These are phyloP conservation scores for Cotesia glomerata DNA, from an alignment of 1,140 invertebrate genomes.

Conservation along the genomic window DNA sequence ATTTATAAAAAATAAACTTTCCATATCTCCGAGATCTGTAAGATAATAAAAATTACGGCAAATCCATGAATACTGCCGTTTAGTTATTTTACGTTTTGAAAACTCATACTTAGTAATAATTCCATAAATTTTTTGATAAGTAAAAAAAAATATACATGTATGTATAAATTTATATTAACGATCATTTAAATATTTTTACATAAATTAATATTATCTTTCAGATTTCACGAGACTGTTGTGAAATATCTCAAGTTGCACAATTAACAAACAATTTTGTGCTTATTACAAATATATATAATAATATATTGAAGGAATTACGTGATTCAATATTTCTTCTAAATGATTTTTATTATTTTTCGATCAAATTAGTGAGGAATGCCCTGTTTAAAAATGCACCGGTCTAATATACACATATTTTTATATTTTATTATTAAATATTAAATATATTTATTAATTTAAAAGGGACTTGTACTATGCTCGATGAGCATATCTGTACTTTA, in stretches of 20 bases:
- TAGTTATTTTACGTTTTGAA: too few species aligned
- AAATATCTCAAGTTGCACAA: constrained; percentile 36
- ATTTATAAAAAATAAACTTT: constrained; percentile 50
- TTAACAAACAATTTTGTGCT: background rate
- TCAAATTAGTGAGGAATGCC: constrained; percentile 44
- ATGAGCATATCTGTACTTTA: constrained; percentile 30
- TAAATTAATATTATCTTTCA: constrained; percentile 33
- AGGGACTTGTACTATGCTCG: too few species aligned
- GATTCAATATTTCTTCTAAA: background rate
- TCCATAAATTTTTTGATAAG: too few species aligned
- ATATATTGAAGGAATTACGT: background rate
- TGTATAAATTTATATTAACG: too few species aligned
- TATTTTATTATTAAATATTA: background rate
- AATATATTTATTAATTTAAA: background rate
- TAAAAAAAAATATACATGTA: too few species aligned
- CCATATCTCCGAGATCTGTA: constrained; percentile 46
- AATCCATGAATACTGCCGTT: too few species aligned
- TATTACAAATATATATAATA: background rate
- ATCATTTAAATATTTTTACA: constrained; percentile 1
- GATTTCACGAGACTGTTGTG: constrained; percentile 22
- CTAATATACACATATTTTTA: constrained; percentile 35
- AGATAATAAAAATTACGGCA: constrained; percentile 39
- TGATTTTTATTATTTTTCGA: background rate
- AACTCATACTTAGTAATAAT: too few species aligned
- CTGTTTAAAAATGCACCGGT: constrained; percentile 34